Base-by-base conservation (phyloP, 2,888 invertebrate species). In the Drosophila lutescens region DNA sequence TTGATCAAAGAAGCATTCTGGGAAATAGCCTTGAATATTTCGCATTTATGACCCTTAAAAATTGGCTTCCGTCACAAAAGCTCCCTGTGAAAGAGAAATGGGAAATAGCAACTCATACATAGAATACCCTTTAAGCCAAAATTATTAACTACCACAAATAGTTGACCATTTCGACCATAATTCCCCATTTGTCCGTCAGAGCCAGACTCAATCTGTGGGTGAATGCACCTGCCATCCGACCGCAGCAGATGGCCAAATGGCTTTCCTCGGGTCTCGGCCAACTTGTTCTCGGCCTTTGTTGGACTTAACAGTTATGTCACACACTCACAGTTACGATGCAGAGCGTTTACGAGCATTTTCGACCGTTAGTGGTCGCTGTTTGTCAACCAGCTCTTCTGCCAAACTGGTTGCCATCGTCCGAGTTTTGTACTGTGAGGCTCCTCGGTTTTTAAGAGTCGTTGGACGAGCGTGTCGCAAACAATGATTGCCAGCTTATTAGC, bases 261-360 rank as follows among this genome's bases (percentile, higher is more conserved):
- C 44, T 30, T n/a, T 15, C 6, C 49, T 17, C 13, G 17, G 49
- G 30, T 47, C 15, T 43, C 40, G 51, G 23, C 46, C 67, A 72
- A 77, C 80, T 69, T 65, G 74, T 84, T 86, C 79, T 76, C 23
- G 50, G 55, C 49, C 54, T 23, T 32, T 40, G 46, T 34, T 10
- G 43, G 17, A 32, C 68, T 65, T 71, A 74, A 87, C 87, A 70
- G 83, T 86, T 83, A 85, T 86, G 78, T 83, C 83, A 81, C 57
- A 46, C 34, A 34, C 47, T 53, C 44, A 57, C 53, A 65, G 51
- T 67, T 56, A 66, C 58, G 46, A 68, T 66, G 67, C 43, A 49
- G 40, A 59, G 60, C 65, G 66, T 76, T 84, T 84, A 79, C 74
- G 85, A 61, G 72, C 72, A 34, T 53, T 67, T 66, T 65, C 79